phyloP scores from a whole-genome alignment of 2,113 vertebrate species.

The Dasyprocta punctata region DNA sequence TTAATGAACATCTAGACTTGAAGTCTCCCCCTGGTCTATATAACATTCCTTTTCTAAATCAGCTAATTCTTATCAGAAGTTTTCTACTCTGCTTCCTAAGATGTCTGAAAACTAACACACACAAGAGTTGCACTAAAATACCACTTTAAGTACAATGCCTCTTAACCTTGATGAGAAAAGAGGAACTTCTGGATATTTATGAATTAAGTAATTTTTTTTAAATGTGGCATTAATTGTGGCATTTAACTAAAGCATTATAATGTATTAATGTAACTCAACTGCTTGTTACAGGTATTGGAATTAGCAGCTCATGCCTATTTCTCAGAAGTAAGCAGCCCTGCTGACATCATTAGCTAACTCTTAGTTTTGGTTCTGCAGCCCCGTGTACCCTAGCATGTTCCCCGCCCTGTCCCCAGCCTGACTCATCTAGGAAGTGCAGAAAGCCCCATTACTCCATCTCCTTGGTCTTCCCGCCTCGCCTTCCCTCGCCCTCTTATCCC shows the following conservation, averaged over 20 bases:
- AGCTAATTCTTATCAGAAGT: conserved; percentile 51
- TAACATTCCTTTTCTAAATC: conserved; percentile 22
- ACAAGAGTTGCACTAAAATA: not conserved
- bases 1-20: not conserved
- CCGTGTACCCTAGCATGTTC: conserved; percentile 67
- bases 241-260: conserved; percentile 54
- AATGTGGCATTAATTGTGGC: conserved; percentile 55
- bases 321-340: conserved; percentile 77
- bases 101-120: conserved; percentile 35
- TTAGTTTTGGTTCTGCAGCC: conserved; percentile 64
- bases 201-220: conserved; percentile 36
- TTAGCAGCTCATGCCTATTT: conserved; percentile 76
- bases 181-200: conserved; percentile 69
- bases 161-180: conserved; percentile 43
- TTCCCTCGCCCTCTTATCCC: not conserved
- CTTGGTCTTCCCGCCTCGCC: not conserved
- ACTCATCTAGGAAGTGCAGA: conserved; percentile 43
- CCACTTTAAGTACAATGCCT: not conserved
- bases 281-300: conserved; percentile 77
- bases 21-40: conserved; percentile 45
- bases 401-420: conserved; percentile 46
- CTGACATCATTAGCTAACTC: conserved; percentile 63
- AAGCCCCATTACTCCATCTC: not conserved
- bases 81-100: conserved; percentile 53
- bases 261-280: conserved; percentile 74